Evolutionary conservation across 2,797 vertebrate genomes (phyloP).

Genomic region (Phylloscopus collybita): DNA sequence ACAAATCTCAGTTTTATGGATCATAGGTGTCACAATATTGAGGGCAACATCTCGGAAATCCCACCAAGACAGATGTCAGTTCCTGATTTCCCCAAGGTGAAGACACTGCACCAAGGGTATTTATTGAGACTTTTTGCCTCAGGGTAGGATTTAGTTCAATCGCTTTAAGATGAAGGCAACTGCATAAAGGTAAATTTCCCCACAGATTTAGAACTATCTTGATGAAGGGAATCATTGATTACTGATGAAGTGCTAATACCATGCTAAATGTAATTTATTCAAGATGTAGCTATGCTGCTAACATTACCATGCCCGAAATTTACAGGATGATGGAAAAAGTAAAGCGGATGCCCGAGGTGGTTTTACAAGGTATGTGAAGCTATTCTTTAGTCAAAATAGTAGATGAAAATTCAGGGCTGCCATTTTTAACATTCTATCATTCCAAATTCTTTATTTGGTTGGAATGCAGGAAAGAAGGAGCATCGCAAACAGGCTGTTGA

Average conservation of each 20-base stretch:
- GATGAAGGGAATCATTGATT: background rate
- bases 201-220: background rate
- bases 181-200: background rate
- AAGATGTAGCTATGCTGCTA: background rate
- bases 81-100: background rate
- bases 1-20: background rate
- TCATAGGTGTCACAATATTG: background rate
- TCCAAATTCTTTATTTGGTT: background rate
- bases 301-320: background rate
- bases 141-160: fast-evolving
- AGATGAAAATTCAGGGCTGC: background rate
- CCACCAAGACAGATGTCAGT: background rate
- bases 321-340: background rate
- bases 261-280: background rate
- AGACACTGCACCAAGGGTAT: background rate
- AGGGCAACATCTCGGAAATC: background rate
- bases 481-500: background rate
- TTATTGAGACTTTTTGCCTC: background rate
- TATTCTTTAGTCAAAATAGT: background rate
- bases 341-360: background rate
- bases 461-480: background rate
- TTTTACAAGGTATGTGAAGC: background rate
- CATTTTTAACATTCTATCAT: background rate
- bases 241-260: background rate
- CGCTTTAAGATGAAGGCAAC: background rate